Base-by-base conservation (phyloP, 2,888 invertebrate genomes). In the Drosophila meridiana region DNA sequence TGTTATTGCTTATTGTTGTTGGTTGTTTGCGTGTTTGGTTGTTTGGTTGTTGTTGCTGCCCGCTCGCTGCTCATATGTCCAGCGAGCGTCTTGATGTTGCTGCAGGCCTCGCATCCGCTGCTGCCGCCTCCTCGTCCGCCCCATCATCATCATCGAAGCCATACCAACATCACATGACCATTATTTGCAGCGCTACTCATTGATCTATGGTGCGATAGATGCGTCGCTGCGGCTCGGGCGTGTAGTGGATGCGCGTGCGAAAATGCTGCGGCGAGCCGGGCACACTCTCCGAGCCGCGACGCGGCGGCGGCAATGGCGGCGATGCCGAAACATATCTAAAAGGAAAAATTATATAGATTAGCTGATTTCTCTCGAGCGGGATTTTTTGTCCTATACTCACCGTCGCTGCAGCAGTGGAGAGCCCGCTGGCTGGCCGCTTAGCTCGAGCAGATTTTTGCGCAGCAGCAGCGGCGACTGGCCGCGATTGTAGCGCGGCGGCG, bases 201-300 rank as follows among this genome's bases (percentile, higher is more conserved):
- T 93, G 93, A 89, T 93, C 93, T 90, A 93, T 93, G 43, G 93
- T 92, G 60, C 94, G 93, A 89, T 94, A 94, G 74, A 94, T 92
- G 81, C 94, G 94, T 73, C 95, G 90, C 83, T 94, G 95, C 55
- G 94, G 94, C 90, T 95, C 94, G 28, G 95, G 95, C 48, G 95
- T 95, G 82, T 95, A 94, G 81, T 94, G 94, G 73, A 95, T 94
- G 74, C 95, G 94, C 20, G 96, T 94, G 74, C 95, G 94, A 66
- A 95, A 94, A 87, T 95, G 95, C 80, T 93, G 96, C 20, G 96
- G 96, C 60, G 96, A 96, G 52, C 96, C 96, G 30, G 96, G 96
- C 65, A 96, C 95, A 90, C 95, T 95, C 92, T 96, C 96, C 3
- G 95, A 95, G 30, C 96, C 93, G 70, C 95, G 94, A 68, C 96